phyloP scores from a whole-genome alignment of 2,888 invertebrate genomes.

The Zygogramma bicolorata region DNA sequence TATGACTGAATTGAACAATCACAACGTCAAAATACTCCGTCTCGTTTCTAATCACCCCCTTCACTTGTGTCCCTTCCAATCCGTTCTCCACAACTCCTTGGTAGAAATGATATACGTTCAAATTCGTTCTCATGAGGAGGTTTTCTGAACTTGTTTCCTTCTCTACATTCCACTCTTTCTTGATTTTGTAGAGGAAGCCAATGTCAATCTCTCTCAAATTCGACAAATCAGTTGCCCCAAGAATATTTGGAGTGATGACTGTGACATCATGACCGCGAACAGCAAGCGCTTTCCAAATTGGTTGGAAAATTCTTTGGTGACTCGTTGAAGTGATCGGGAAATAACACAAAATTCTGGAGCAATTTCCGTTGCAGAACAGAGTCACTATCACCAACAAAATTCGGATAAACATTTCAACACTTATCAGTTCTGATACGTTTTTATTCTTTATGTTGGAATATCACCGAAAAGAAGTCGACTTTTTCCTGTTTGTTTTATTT shows the following conservation, averaged over 20 bases:
- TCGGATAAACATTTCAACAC: no score
- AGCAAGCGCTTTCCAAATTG: conserved; percentile 50
- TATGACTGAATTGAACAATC: conserved; percentile 6
- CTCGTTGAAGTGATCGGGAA: conserved; percentile 33
- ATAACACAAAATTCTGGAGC: conserved; percentile 26
- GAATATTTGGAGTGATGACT: conserved; percentile 48
- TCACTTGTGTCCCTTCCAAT: not conserved
- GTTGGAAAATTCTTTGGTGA: conserved; percentile 46
- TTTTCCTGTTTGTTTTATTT: no score
- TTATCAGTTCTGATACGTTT: no score
- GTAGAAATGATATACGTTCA: not conserved
- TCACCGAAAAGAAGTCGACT: no score
- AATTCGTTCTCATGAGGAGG: not conserved
- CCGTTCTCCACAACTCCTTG: not conserved
- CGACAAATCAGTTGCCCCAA: conserved; percentile 42
- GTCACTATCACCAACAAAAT: no score
- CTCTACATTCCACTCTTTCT: not conserved
- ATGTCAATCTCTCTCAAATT: conserved; percentile 53
- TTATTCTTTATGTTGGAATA: no score
- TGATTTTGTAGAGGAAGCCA: no score
- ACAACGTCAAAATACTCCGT: not conserved
- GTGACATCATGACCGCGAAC: conserved; percentile 50
- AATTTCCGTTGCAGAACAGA: no score
- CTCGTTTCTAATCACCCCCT: not conserved
- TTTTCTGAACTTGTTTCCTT: not conserved